These are phyloP conservation scores for Micronycteris hirsuta DNA, from an alignment of 2,113 vertebrate genomes.

Conservation along the genomic window DNA sequence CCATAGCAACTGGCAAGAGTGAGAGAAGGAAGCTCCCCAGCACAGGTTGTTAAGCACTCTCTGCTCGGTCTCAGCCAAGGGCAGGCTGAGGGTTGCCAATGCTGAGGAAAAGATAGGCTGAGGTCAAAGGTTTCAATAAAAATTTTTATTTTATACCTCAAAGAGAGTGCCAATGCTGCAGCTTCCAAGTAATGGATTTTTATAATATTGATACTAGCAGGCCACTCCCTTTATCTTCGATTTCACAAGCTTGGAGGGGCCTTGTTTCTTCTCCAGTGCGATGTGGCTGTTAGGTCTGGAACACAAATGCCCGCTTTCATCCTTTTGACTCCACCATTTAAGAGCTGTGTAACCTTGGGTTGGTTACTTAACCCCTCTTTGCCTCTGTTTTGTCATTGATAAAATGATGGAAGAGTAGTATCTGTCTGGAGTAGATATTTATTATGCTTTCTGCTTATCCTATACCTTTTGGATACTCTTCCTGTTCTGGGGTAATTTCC, in stretches of 20 bases:
- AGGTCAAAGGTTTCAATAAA: not conserved
- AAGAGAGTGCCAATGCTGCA: not conserved
- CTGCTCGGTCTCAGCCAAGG: not conserved
- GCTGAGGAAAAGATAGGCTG: not conserved
- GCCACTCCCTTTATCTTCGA: not conserved
- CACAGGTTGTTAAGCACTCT: accelerated
- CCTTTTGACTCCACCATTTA: not conserved
- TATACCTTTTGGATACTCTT: not conserved
- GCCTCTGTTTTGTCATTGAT: not conserved
- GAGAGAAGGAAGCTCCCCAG: not conserved
- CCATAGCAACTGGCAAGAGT: not conserved
- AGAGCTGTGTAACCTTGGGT: not conserved
- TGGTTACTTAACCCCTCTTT: not conserved
- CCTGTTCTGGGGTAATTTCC: not conserved
- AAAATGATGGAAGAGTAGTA: not conserved
- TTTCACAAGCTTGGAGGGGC: not conserved
- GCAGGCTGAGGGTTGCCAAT: too few species aligned
- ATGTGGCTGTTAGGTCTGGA: not conserved
- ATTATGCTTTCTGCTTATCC: not conserved
- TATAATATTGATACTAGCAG: not conserved
- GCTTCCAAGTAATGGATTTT: not conserved
- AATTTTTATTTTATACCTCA: not conserved
- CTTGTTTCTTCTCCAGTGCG: not conserved
- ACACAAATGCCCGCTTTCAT: not conserved
- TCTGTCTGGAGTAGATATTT: not conserved